phyloP scores from a whole-genome alignment of 2,888 invertebrate species.

The Drosophila aldrichi region DNA sequence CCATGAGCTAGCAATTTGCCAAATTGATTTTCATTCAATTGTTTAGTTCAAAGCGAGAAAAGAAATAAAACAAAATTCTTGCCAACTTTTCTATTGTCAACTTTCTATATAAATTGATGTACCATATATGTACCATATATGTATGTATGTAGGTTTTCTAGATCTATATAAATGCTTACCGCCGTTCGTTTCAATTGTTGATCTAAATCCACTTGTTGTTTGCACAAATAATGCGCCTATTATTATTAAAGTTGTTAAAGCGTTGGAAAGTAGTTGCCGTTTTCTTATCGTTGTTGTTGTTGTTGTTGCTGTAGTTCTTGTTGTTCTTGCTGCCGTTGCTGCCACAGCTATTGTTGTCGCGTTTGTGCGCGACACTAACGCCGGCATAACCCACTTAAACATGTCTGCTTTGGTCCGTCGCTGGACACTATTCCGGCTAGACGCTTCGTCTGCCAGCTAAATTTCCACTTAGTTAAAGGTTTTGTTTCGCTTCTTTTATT shows the following conservation, averaged over 20 bases:
- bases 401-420: slow-evolving; percentile 64
- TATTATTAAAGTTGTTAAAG: slow-evolving; percentile 77
- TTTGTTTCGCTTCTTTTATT: background rate
- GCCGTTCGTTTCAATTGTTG: slow-evolving; percentile 73
- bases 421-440: slow-evolving; percentile 56
- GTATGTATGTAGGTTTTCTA: background rate
- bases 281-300: slow-evolving; percentile 36
- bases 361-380: slow-evolving; percentile 51
- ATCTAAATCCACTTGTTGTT: slow-evolving; percentile 83
- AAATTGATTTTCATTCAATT: slow-evolving; percentile 76
- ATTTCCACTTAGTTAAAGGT: slow-evolving; percentile 33
- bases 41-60: slow-evolving; percentile 21
- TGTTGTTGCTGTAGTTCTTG: slow-evolving; percentile 26
- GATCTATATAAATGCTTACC: slow-evolving; percentile 72
- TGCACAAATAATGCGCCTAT: slow-evolving; percentile 77
- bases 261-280: slow-evolving; percentile 75
- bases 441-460: slow-evolving; percentile 53
- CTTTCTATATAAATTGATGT: slow-evolving; percentile 42
- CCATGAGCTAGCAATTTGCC: slow-evolving; percentile 77
- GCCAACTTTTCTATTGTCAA: slow-evolving; percentile 15
- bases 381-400: slow-evolving; percentile 80
- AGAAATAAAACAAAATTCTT: slow-evolving; percentile 27
- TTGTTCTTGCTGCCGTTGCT: slow-evolving; percentile 14
- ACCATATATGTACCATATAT: background rate
- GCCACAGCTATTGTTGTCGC: slow-evolving; percentile 41